Base-by-base conservation (phyloP, 2,888 invertebrate genomes). In the Fabriciana adippe region DNA sequence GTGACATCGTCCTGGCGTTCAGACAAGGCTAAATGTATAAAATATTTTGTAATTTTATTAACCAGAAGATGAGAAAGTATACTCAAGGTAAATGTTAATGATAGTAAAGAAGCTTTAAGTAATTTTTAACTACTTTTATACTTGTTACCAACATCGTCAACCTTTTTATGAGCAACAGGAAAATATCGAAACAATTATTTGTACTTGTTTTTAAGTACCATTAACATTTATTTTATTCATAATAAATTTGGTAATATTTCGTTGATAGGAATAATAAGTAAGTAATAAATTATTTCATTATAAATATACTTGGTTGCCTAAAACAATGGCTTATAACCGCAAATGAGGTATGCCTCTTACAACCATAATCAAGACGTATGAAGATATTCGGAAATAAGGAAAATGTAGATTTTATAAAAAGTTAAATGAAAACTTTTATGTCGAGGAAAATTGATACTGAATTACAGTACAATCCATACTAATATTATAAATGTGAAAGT, bases 31-130 rank as follows among this genome's bases (percentile, higher is more conserved):
- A 69, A 64, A 55, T 63, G 51, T 69, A 66, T 65, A 65, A 73
- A 68, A 64, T 72, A 66, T 67, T 64, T 64, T 57, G 66, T 56
- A 71, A 67, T 69, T 66, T 69, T 73, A 69, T 66, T 53, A 69
- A 62, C 66, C 71, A 75, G 70, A 77, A 72, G 71, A 68, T 75
- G 66, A 57, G 70, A 71, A 68, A 73, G 72, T 71, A 67, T 57
- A 75, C 75, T 75, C 65, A 77, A 76, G 73, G 73, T 72, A 73
- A 73, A 66, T 74, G 63, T 71, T 71, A 72, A 77, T 74, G 68
- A 73, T 75, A 69, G 66, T 64, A 48, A 55, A 50, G 61, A 14
- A 48, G 21, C 59, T 47, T 59, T 59, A 59, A 59, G 59, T 59
- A 48, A 48, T 26, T 47, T 41, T 48, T 59, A 59, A 59, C 13